These are phyloP conservation scores for Aegotheles bennettii DNA, from an alignment of 2,113 vertebrate species.

Conservation along the genomic window DNA sequence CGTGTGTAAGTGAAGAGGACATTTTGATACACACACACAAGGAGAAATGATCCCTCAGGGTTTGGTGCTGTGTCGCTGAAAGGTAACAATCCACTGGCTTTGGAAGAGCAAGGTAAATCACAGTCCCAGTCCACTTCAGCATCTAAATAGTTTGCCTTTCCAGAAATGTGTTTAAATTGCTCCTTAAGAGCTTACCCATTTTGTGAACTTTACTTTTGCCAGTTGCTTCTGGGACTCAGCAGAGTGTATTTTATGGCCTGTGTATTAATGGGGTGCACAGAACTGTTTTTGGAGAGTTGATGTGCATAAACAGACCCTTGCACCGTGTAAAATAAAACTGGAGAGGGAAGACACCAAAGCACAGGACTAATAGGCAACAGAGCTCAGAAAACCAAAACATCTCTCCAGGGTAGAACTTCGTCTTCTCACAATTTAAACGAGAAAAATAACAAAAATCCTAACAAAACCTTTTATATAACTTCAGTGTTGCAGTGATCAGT, in stretches of 20 bases:
- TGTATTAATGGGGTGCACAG: neutral
- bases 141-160: neutral
- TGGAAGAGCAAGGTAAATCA: neutral
- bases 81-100: neutral
- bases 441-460: conserved; percentile 6
- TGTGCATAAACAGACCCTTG: neutral
- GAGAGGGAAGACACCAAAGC: neutral
- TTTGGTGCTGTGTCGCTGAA: neutral
- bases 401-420: neutral
- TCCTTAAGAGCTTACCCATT: neutral
- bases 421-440: neutral
- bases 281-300: neutral
- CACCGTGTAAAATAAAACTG: neutral
- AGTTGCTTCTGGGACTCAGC: neutral
- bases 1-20: neutral
- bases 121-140: neutral
- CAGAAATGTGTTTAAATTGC: neutral
- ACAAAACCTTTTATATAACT: conserved; percentile 46
- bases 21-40: neutral
- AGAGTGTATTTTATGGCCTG: neutral
- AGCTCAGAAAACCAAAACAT: conserved; percentile 36
- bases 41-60: neutral
- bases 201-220: neutral
- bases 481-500: neutral
- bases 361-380: conserved; percentile 20